Percentiles rank a stretch among this genome's conserved stretches.
phyloP scores from a whole-genome alignment of 2,888 invertebrate genomes.

The Rambutsinella grinnellia region DNA sequence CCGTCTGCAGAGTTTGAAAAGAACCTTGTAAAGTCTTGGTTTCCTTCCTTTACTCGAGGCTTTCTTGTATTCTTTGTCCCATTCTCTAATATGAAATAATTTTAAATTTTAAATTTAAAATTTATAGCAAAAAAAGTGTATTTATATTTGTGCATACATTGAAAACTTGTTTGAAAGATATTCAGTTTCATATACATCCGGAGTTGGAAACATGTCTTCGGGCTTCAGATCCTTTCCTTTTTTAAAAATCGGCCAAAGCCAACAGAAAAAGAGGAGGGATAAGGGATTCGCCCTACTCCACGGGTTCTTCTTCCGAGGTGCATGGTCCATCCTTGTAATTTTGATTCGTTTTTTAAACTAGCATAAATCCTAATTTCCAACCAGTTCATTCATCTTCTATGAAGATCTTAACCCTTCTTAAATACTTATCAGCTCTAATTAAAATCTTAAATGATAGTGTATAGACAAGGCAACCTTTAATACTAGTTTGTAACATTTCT shows the following conservation, averaged over 20 bases:
- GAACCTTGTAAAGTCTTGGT: conserved; percentile 27
- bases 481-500: too few relatives aligned
- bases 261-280: conserved; percentile 74
- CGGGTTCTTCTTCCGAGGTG: conserved; percentile 42
- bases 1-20: conserved; percentile 24
- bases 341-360: too few relatives aligned
- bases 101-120: too few relatives aligned
- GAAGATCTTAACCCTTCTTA: too few relatives aligned
- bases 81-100: too few relatives aligned
- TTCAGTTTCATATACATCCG: conserved; percentile 78
- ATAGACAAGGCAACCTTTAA: too few relatives aligned
- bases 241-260: conserved; percentile 82
- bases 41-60: not conserved
- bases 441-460: too few relatives aligned
- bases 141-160: conserved; percentile 70
- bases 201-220: conserved; percentile 80
- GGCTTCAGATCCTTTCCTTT: conserved; percentile 82
- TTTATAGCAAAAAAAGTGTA: too few relatives aligned
- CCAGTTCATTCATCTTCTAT: too few relatives aligned
- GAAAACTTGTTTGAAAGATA: conserved; percentile 78
- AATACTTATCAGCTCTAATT: too few relatives aligned
- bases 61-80: conserved; percentile 7
- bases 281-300: conserved; percentile 42
- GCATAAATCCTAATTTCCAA: too few relatives aligned
- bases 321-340: too few relatives aligned